Conservation (phyloP, 2,113 vertebrate species). For the Gnathonemus longibarbis region DNA sequence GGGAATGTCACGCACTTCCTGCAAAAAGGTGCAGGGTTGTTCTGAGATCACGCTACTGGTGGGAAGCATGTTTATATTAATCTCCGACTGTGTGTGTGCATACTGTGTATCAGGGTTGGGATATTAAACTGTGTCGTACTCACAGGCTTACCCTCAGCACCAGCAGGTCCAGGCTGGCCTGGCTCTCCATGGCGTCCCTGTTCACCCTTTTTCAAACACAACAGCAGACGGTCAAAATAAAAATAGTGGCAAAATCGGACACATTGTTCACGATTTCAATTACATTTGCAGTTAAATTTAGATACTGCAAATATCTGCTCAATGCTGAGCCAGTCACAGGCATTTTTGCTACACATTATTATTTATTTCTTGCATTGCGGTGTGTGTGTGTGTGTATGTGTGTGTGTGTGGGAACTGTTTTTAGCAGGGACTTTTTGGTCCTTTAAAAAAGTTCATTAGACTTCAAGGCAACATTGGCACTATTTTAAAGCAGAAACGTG, state of each 20-base stretch:
- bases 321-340: neutral
- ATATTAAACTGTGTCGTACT: conserved; percentile 91
- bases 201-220: conserved; percentile 66
- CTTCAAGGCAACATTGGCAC: conserved; percentile 16
- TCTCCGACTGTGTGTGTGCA: neutral
- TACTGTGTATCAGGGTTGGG: conserved; percentile 39
- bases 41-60: neutral
- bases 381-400: neutral
- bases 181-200: conserved; percentile 67
- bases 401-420: neutral
- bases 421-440: neutral
- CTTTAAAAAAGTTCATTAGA: conserved; percentile 3
- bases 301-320: neutral
- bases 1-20: neutral
- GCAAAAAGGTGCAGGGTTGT: neutral
- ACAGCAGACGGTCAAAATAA: neutral
- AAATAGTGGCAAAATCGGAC: neutral
- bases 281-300: neutral
- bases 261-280: neutral
- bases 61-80: neutral
- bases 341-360: neutral
- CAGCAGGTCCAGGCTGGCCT: conserved; percentile 79
- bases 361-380: neutral
- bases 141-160: conserved; percentile 99
- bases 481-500: neutral